Evolutionary conservation across 2,113 vertebrate genomes (phyloP).

Genomic region (Stigmatopora argus): DNA sequence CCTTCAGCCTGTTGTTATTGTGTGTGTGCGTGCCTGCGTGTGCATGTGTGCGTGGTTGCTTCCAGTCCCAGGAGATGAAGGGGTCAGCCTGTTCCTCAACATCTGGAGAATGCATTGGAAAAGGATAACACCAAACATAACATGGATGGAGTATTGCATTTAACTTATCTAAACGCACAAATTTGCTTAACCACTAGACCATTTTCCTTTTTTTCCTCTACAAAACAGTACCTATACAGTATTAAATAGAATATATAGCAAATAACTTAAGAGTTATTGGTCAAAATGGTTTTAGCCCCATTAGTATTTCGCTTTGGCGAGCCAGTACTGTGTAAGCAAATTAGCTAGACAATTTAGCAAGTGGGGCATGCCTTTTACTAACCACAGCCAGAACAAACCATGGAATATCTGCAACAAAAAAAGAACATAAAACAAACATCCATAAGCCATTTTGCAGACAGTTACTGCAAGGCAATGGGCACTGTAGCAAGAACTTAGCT

Average conservation of each 20-base stretch:
- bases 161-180: not conserved
- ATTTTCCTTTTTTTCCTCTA: slow-evolving; percentile 6
- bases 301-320: too few species aligned
- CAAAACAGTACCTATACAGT: too few species aligned
- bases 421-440: slow-evolving; percentile 17
- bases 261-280: too few species aligned
- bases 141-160: slow-evolving; percentile 20
- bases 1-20: slow-evolving; percentile 56
- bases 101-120: slow-evolving; percentile 69
- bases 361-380: slow-evolving; percentile 36
- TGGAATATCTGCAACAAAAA: slow-evolving; percentile 9
- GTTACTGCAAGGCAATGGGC: slow-evolving; percentile 27
- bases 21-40: slow-evolving; percentile 19
- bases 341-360: slow-evolving; percentile 25
- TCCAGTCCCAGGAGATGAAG: slow-evolving; percentile 44
- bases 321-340: slow-evolving; percentile 13
- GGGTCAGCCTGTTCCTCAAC: slow-evolving; percentile 48
- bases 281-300: too few species aligned
- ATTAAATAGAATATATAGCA: too few species aligned
- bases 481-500: slow-evolving; percentile 15
- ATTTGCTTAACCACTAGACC: slow-evolving; percentile 18
- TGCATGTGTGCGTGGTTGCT: slow-evolving; percentile 28
- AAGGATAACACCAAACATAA: slow-evolving; percentile 25
- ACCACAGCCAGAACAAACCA: slow-evolving; percentile 25
- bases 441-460: slow-evolving; percentile 30